phyloP scores from a whole-genome alignment of 2,888 invertebrate genomes.

The Andricus quercusramuli region DNA sequence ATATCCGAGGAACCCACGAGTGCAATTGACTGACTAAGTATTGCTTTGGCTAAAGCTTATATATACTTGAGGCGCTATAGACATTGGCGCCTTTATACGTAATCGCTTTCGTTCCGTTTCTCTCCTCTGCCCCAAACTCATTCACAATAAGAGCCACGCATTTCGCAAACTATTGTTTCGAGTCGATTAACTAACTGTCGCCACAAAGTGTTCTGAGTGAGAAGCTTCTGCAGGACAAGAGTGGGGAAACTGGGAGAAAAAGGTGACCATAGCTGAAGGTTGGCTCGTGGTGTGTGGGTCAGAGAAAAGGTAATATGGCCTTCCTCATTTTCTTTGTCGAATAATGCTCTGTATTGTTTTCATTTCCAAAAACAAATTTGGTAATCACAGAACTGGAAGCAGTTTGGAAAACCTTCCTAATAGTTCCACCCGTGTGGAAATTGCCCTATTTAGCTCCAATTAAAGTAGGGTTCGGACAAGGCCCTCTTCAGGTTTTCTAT shows the following conservation, averaged over 20 bases:
- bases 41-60: constrained; percentile 68
- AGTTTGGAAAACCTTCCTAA: too few relatives aligned
- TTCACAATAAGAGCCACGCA: constrained; percentile 59
- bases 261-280: neutral
- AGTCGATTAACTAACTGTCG: neutral
- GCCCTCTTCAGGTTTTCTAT: too few relatives aligned
- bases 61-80: constrained; percentile 67
- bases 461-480: too few relatives aligned
- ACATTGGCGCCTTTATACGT: constrained; percentile 64
- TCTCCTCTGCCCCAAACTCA: constrained; percentile 53
- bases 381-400: too few relatives aligned
- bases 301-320: neutral
- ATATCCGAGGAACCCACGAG: constrained; percentile 59
- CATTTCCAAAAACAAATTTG: too few relatives aligned
- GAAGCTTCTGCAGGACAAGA: neutral
- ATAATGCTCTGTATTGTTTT: too few relatives aligned
- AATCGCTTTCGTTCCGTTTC: constrained; percentile 73
- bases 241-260: neutral
- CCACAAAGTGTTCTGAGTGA: neutral
- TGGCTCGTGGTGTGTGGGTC: neutral
- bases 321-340: neutral
- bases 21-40: constrained; percentile 69
- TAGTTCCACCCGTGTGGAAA: too few relatives aligned
- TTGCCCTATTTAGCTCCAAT: too few relatives aligned
- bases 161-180: constrained; percentile 68